phyloP scores from a whole-genome alignment of 1,140 invertebrate genomes.

The Lethrus apterus region DNA sequence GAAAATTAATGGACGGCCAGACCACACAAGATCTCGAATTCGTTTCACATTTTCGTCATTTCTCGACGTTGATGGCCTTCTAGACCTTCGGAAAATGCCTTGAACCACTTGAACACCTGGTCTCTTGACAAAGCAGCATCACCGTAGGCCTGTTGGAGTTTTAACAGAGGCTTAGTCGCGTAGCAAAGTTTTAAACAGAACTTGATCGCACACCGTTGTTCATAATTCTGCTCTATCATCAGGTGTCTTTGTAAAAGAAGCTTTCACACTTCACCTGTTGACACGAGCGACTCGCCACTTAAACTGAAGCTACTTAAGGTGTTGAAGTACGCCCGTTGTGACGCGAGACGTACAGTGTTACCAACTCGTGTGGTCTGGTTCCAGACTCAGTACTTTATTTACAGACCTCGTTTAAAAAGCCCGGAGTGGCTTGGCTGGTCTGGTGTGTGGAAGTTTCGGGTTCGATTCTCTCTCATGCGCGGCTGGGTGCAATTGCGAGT shows the following conservation, averaged over 20 bases:
- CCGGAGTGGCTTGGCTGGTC: too few species aligned
- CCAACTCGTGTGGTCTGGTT: slow-evolving; percentile 9
- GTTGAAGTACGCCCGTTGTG: neutral
- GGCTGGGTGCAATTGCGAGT: too few species aligned
- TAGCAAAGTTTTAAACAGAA: slow-evolving; percentile 21
- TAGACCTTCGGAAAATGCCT: slow-evolving; percentile 22
- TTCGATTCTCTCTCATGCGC: too few species aligned
- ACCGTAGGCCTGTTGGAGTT: slow-evolving; percentile 17
- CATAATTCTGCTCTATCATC: slow-evolving; percentile 14
- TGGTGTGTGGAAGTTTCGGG: too few species aligned
- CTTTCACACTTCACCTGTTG: slow-evolving; percentile 12
- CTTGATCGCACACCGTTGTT: slow-evolving; percentile 22
- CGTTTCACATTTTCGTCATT: slow-evolving; percentile 10
- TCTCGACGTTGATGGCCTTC: slow-evolving; percentile 17
- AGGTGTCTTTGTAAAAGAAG: slow-evolving; percentile 5
- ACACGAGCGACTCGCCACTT: too few species aligned
- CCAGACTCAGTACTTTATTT: slow-evolving; percentile 17
- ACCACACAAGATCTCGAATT: slow-evolving; percentile 13
- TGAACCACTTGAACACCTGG: slow-evolving; percentile 20
- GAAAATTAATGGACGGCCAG: slow-evolving; percentile 10
- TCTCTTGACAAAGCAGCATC: slow-evolving; percentile 19
- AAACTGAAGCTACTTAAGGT: too few species aligned
- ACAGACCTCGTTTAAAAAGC: slow-evolving; percentile 12
- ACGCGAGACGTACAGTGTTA: slow-evolving; percentile 7
- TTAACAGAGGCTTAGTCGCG: slow-evolving; percentile 17